Evolutionary conservation across 2,888 invertebrate genomes (phyloP), one percentile per base, ranked within the genome.

Genomic region (Anarsia innoxiella): DNA sequence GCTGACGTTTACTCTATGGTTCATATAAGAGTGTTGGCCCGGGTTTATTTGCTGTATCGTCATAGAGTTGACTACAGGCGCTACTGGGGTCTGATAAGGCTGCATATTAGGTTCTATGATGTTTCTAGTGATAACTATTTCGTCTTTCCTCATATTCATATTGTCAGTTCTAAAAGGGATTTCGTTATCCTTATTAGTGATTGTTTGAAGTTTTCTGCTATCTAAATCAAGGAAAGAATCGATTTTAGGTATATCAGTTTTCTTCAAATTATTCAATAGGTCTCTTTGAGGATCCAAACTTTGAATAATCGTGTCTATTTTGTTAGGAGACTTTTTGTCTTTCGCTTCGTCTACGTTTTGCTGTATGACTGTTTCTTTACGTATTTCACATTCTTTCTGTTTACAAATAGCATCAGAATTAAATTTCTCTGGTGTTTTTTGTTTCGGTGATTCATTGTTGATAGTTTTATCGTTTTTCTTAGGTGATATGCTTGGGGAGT

Each of bases 321-420:
- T 82, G 39, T 59, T 75, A 2, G 82, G 79, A 0, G 82, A 76
- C 37, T 67, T 82, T 41, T 79, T 83, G 26, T 83, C 82, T 1
- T 75, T 82, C 10, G 41, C 41, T 36, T 84, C 83, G 16, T 83
- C 83, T 1, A 59, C 45, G 19, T 61, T 65, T 46, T 84, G 80
- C 52, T 82, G 83, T 37, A 84, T 84, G 0, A 84, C 83, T 2
- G 83, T 83, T 51, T 83, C 84, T 52, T 83, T 83, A 39, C 84
- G 66, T 31, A 76, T 47, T 50, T 83, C 83, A 25, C 56, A 58
- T 46, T 70, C 76, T 53, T 74, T 79, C 41, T 67, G 74, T 25
- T 79, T 78, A 36, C 44, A 51, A 10, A 48, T 41, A 1, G 48
- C 26, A 27, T 76, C 76, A 8, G 47, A 34, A 6, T 49, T 57